Percentiles rank a stretch among this genome's conserved stretches.
phyloP scores from a whole-genome alignment of 2,888 invertebrate species.

The Pterostichus niger region DNA sequence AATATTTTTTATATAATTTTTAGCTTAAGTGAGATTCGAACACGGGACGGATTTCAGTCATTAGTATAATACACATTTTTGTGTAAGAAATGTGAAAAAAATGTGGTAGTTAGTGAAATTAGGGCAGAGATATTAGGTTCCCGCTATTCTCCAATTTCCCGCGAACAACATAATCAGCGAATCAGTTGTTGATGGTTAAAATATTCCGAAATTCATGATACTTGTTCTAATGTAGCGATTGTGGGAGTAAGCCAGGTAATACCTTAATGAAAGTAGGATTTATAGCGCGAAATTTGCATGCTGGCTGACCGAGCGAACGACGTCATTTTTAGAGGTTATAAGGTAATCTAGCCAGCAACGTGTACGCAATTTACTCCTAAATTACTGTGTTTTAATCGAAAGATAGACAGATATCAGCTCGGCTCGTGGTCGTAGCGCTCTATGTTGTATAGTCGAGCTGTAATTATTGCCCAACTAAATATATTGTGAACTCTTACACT shows the following conservation, averaged over 20 bases:
- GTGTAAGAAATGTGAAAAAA: not conserved
- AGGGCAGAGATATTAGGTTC: not conserved
- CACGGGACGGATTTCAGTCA: too few relatives aligned
- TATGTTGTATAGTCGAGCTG: not conserved
- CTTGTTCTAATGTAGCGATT: not conserved
- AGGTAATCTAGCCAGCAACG: conserved; percentile 49
- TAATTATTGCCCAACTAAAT: conserved; percentile 4
- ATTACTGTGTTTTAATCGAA: conserved; percentile 59
- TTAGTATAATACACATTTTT: too few relatives aligned
- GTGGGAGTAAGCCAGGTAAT: not conserved
- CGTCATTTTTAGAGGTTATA: conserved; percentile 56
- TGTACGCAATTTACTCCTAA: conserved; percentile 53
- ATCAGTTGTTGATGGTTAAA: conserved; percentile 11
- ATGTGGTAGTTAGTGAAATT: not conserved
- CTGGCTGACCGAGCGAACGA: not conserved
- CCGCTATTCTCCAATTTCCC: not conserved
- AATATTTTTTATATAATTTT: too few relatives aligned
- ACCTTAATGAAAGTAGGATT: conserved; percentile 52
- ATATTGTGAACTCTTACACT: not conserved
- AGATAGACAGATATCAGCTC: conserved; percentile 33
- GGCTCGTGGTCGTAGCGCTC: not conserved
- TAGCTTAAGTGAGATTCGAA: too few relatives aligned
- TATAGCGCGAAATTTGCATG: conserved; percentile 55
- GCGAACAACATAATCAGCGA: not conserved
- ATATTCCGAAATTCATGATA: conserved; percentile 21